These are phyloP conservation scores for Patiria miniata DNA, from an alignment of 35 echinoderm and acorn worm genomes.

Conservation along the genomic window DNA sequence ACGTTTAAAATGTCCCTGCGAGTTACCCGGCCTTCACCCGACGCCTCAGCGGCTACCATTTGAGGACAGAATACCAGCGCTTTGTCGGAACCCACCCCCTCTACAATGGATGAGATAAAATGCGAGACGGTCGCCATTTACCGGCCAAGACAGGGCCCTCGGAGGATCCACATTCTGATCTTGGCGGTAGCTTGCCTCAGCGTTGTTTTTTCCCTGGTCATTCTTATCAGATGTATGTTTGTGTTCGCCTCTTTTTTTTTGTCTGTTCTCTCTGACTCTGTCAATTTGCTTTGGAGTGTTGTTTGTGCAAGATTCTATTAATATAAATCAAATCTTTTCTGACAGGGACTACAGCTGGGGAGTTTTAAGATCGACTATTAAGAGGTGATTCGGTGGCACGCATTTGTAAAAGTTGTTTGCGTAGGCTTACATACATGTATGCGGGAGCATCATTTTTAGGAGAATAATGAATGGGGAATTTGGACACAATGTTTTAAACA, in stretches of 20 bases:
- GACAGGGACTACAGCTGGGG: background rate
- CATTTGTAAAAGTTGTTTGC: no score
- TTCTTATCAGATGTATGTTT: slow-evolving; percentile 26
- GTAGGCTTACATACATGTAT: no score
- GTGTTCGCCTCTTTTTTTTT: background rate
- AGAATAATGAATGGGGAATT: no score
- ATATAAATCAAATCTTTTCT: background rate
- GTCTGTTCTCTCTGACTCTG: background rate
- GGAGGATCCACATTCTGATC: background rate
- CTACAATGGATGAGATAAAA: slow-evolving; percentile 14
- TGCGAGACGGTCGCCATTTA: background rate
- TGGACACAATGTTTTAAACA: no score
- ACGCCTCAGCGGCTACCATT: background rate
- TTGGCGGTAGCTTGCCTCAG: background rate
- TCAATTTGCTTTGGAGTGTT: background rate
- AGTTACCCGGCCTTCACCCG: background rate
- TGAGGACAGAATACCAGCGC: background rate
- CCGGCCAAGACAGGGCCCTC: background rate
- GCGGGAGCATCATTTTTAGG: no score
- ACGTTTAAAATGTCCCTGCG: background rate
- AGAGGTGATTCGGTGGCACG: no score
- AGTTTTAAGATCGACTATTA: background rate
- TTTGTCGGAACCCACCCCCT: background rate
- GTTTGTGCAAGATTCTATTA: background rate
- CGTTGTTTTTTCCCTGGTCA: background rate